Conservation (phyloP, 2,888 invertebrate species). For the Eilema depressum region DNA sequence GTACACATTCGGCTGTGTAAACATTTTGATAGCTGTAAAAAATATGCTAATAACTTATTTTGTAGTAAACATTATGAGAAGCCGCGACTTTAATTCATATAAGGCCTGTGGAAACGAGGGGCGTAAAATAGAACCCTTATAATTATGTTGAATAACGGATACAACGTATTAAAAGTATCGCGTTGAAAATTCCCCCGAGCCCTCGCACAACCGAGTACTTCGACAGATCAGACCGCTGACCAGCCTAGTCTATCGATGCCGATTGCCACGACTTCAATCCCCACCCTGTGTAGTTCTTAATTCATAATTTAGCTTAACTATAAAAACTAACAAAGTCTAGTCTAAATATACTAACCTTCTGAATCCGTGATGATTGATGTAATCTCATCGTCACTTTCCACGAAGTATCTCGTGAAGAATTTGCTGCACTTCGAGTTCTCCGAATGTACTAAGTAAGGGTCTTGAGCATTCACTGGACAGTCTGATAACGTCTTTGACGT, state of each 20-base stretch:
- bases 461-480: conserved; percentile 78
- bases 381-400: conserved; percentile 91
- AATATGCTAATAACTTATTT: conserved; percentile 1
- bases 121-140: background rate
- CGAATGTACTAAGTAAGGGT: conserved; percentile 83
- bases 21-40: conserved; percentile 7
- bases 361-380: conserved; percentile 91
- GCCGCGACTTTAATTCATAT: background rate
- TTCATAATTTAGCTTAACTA: no score
- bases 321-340: no score
- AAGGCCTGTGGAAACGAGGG: background rate
- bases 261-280: no score
- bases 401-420: conserved; percentile 89
- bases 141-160: no score
- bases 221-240: no score
- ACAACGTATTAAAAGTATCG: no score
- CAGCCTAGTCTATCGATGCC: no score
- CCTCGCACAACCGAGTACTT: no score
- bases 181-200: no score
- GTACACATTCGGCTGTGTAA: conserved; percentile 7
- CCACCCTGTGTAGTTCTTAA: no score
- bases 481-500: conserved; percentile 84
- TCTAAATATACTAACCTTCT: conserved; percentile 83
- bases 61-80: background rate
- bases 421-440: conserved; percentile 88